Conservation (phyloP, 2,888 invertebrate species). For the Napeogenes inachia region DNA sequence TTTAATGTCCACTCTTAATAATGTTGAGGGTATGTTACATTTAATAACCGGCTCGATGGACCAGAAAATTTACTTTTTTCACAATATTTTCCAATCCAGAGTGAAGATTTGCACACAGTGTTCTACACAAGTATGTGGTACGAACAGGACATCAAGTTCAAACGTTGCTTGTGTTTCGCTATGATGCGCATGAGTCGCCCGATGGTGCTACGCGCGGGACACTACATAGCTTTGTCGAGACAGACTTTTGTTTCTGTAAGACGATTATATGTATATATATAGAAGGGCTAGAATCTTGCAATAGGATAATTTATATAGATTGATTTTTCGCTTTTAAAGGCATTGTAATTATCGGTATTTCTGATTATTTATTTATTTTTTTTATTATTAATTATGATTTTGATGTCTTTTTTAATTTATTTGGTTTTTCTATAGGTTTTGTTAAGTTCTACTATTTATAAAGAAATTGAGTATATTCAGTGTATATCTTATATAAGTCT, state of each 20-base stretch:
- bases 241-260: slow-evolving; percentile 72
- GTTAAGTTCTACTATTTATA: no score
- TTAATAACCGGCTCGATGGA: not conserved
- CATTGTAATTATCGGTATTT: no score
- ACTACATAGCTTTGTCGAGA: slow-evolving; percentile 63
- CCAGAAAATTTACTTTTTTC: not conserved
- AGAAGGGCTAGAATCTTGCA: not conserved
- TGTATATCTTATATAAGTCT: no score
- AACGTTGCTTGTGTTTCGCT: slow-evolving; percentile 61
- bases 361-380: no score
- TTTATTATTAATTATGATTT: no score
- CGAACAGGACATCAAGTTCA: slow-evolving; percentile 65
- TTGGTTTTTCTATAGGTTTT: no score
- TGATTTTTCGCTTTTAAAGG: not conserved
- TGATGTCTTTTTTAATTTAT: slow-evolving; percentile 4
- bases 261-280: not conserved
- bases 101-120: slow-evolving; percentile 62
- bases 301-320: not conserved
- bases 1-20: no score
- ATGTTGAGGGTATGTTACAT: not conserved
- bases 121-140: slow-evolving; percentile 75
- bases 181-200: slow-evolving; percentile 67
- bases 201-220: slow-evolving; percentile 66
- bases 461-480: no score
- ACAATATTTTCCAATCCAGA: slow-evolving; percentile 40